Evolutionary conservation across 2,113 vertebrate genomes (phyloP), one percentile per base, ranked within the genome.

Genomic region (Nycticorax nycticorax): DNA sequence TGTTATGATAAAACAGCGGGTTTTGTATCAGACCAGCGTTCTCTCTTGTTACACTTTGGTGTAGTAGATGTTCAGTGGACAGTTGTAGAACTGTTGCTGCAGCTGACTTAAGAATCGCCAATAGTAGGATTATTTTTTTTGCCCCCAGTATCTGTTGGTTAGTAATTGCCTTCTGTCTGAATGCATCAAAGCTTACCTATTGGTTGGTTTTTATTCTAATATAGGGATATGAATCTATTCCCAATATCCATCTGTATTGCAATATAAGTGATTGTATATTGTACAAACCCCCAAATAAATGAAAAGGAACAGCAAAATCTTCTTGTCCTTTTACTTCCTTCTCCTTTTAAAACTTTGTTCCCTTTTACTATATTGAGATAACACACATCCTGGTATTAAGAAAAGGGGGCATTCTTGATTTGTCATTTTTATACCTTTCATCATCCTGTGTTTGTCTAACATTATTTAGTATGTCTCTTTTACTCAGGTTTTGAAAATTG

Each of bases 1-100:
- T 17, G 8, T 41, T 83, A 17, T 9, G 28, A 28, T 59, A 39
- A 60, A 94, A 11, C 8, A 27, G 10, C 1, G 0, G 0, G 6
- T 60, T 69, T 78, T 43, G 7, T 50, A n/a, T 62, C 45, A 53
- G 43, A 27, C 12, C 2, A 1, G 8, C 59, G 27, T 78, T 72
- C 53, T 66, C 13, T 78, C 43, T 12, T 45, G n/a, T 50, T 89
- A 35, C 33, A 41, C 14, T 41, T 2, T 41, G 11, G 7, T 67
- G 28, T 32, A 30, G 32, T 37, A 60, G 39, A 52, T 57, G 21
- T 79, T 88, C 23, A n/a, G 35, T 53, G 45, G 48, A 23, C 32
- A 28, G 32, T 24, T 90, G 39, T 47, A 78, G 73, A 81, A 87
- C 26, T 24, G 3, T 47, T 91, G 37, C 39, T 67, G 64, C 13